Percentiles rank a stretch among this genome's conserved stretches.
These are phyloP conservation scores for Ephydatia muelleri DNA, from an alignment of 37 sponge, comb jelly and placozoan genomes.

Conservation along the genomic window DNA sequence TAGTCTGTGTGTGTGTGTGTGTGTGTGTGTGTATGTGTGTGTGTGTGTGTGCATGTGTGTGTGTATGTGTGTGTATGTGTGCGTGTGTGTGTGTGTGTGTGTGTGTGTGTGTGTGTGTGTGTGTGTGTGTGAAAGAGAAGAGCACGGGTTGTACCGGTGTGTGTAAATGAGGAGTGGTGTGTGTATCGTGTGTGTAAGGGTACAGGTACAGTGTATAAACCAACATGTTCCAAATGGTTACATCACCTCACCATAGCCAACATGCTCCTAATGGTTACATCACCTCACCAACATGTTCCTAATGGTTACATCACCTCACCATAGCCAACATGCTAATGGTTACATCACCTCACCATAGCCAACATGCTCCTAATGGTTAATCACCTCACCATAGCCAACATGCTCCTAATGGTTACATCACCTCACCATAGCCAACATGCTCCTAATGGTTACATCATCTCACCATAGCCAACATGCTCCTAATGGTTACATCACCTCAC, in stretches of 20 bases:
- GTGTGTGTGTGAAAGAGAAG: not conserved
- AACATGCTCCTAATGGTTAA: no score
- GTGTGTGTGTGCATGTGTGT: slow-evolving; percentile 43
- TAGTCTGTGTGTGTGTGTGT: slow-evolving; percentile 21
- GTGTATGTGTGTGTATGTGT: slow-evolving; percentile 41
- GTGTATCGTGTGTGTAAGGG: no score
- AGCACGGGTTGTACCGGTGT: not conserved
- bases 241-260: not conserved
- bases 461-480: no score
- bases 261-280: not conserved
- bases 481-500: no score
- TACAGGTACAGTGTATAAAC: not conserved
- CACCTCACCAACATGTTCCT: not conserved
- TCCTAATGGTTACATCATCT: no score
- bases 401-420: no score
- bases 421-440: no score
- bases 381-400: no score
- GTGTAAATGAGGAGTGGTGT: not conserved
- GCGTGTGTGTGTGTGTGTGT: slow-evolving; percentile 41
- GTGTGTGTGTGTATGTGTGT: slow-evolving; percentile 41
- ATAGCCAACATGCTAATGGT: no score
- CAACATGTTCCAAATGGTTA: not conserved
- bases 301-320: not conserved
- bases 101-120: slow-evolving; percentile 24
- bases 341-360: no score